A percentile compares a stretch with the other conserved stretches of the same genome.
Evolutionary conservation across 2,888 invertebrate species (phyloP).

Genomic region (Rhogogaster chlorosoma): DNA sequence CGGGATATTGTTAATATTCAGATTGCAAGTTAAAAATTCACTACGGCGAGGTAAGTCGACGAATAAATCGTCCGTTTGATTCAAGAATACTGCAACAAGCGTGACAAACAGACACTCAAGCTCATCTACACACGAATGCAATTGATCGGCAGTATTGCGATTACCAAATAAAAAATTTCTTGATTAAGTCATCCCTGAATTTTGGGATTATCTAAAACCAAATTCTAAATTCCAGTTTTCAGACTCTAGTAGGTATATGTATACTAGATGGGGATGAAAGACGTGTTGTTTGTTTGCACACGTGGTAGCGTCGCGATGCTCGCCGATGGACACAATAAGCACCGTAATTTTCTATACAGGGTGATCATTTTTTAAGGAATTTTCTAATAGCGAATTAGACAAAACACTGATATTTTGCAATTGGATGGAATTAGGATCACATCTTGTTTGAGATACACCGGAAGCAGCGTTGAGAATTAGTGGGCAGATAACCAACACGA

Average conservation of each 20-base stretch:
- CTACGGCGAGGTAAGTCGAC: background rate
- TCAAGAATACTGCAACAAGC: background rate
- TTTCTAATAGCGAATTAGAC: background rate
- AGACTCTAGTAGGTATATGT: background rate
- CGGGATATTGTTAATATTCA: background rate
- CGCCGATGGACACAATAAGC: background rate
- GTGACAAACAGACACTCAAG: background rate
- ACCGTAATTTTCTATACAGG: background rate
- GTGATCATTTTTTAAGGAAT: background rate
- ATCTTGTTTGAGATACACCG: background rate
- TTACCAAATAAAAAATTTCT: background rate
- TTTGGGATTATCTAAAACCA: background rate
- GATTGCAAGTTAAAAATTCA: background rate
- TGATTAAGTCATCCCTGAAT: background rate
- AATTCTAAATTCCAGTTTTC: background rate
- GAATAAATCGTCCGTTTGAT: background rate
- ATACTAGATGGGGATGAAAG: background rate
- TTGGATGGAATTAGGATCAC: background rate
- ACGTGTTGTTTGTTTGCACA: conserved; percentile 15
- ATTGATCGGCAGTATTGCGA: background rate
- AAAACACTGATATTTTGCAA: background rate
- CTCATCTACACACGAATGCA: background rate
- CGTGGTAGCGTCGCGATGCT: conserved; percentile 29
- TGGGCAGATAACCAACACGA: background rate
- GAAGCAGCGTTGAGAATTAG: background rate